Base-by-base conservation (phyloP, 2,113 vertebrate genomes). In the Macquaria australasica region DNA sequence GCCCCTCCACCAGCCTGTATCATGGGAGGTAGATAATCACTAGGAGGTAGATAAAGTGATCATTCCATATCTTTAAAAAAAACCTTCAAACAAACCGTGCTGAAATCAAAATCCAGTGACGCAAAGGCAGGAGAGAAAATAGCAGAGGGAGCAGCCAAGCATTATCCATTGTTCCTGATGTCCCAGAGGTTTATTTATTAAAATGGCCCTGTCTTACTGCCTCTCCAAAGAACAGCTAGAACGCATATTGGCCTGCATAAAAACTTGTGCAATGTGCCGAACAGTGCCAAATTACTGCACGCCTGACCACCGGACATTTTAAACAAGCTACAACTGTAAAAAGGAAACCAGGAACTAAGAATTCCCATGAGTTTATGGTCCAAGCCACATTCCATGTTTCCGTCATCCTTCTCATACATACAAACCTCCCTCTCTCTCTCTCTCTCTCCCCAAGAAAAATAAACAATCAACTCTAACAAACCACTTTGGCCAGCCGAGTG, bases 391-490 rank as follows among this genome's bases (percentile, higher is more conserved):
- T 79, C 63, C 25, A 3, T 62, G 67, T 86, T 84, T 83, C 81
- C 4, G 51, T 85, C 72, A 70, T 82, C 81, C 56, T 9, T 63
- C 58, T 81, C n/a, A 15, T 15, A 76, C 73, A 73, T 82, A 81
- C 56, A 84, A 73, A 79, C 80, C 69, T 39, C 60, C 20, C 71
- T 51, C 48, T 20, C 60, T 60, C 73, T 15, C 68, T 0, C 21
- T 55, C 50, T 51, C 70, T 23, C 45, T 34, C 41, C 81, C 25
- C 53, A 73, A 64, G 60, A 79, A 89, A 90, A 88, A 85, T 82
- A 86, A 91, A 90, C 88, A 91, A 90, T 90, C 88, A 91, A 74
- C 70, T 77, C 43, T 45, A 78, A 88, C 79, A 86, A 88, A 84
- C 85, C 85, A 55, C 63, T 77, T 63, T 84, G 85, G 84, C 69